Conservation (phyloP, 2,113 vertebrate genomes). For the Eptesicus fuscus region DNA sequence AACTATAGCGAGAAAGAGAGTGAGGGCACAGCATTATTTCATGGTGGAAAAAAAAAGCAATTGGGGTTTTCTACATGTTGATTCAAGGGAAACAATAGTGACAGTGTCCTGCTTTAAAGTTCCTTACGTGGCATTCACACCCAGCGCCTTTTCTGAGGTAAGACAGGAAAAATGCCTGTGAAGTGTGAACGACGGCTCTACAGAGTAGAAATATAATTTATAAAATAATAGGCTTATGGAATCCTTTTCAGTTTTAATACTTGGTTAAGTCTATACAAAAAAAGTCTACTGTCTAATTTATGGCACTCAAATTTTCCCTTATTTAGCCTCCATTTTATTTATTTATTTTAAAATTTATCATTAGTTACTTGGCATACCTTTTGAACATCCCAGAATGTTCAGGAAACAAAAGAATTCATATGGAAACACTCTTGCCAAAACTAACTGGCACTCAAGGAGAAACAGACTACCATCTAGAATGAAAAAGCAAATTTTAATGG, state of each 20-base stretch:
- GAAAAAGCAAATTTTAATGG: not conserved
- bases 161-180: not conserved
- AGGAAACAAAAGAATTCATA: not conserved
- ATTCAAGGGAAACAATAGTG: not conserved
- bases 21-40: not conserved
- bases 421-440: not conserved
- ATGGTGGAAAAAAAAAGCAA: not conserved
- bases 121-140: accelerated
- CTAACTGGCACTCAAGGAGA: not conserved
- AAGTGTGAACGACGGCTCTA: not conserved
- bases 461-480: not conserved
- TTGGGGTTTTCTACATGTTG: not conserved
- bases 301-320: not conserved
- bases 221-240: not conserved
- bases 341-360: not conserved
- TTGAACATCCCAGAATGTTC: not conserved
- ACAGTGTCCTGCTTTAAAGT: not conserved
- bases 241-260: not conserved
- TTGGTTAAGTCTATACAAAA: not conserved
- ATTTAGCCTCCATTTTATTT: not conserved
- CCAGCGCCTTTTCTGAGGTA: not conserved
- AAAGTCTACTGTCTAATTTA: not conserved
- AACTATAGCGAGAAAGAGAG: not conserved
- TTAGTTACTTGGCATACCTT: not conserved
- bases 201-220: not conserved